Evolutionary conservation across 2,113 vertebrate genomes (phyloP), one percentile per base, ranked within the genome.

Genomic region (Onychostruthus taczanowskii): DNA sequence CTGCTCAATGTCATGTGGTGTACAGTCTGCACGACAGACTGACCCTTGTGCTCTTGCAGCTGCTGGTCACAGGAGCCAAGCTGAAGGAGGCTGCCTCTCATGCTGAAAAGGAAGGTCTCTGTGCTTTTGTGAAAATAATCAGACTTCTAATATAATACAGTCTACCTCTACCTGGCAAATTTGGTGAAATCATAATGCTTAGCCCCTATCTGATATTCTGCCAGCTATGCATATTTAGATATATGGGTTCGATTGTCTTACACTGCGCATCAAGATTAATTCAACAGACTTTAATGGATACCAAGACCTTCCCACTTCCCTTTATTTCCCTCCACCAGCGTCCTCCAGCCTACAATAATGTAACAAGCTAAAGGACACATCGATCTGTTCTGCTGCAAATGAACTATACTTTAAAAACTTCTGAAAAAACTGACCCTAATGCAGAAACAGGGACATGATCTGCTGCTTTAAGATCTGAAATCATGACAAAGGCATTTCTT

Each of bases 1-100:
- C 17, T 39, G 39, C 21, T 49, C 0, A 0, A 6, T 56, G 43
- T 31, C 15, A 24, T 14, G 33, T 5, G 18, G n/a, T 0, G 0
- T 35, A 13, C 26, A 91, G 10, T n/a, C 28, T 43, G 24, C 26
- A 13, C 0, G 5, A 53, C 30, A 83, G 21, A 53, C 30, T 76
- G 21, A 56, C 7, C 9, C 11, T 55, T 0, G 1, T n/a, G 27
- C 11, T 62, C 16, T 50, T 27, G 4, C 4, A 7, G 24, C 44
- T 28, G 28, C 44, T 26, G 9, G 15, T 46, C 59, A 43, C 30
- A 61, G 69, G 20, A 69, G 22, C 13, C n/a, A 87, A 44, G 53
- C 31, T 58, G 37, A 76, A 52, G 16, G 12, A 62, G 21, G 47
- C 10, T 62, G 68, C 33, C 43, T 67, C 20, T 23, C 0, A 0